Percentiles rank a stretch among this genome's conserved stretches.
phyloP scores from a whole-genome alignment of 64 coral and sea anemone genomes.

The Stichodactyla helianthus region DNA sequence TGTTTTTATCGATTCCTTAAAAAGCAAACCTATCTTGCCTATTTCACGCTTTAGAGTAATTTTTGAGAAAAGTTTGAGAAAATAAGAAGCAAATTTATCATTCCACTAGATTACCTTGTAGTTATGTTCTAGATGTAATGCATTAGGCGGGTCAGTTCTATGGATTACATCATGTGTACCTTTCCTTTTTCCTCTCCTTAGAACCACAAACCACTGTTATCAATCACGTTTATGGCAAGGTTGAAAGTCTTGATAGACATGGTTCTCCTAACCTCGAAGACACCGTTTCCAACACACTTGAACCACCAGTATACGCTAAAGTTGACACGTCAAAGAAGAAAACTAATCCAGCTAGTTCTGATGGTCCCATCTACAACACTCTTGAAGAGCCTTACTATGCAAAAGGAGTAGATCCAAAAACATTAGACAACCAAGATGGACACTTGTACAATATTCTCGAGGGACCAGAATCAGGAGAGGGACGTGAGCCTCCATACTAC shows the following conservation, averaged over 20 bases:
- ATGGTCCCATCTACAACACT: not conserved
- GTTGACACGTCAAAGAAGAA: not conserved
- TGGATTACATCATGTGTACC: no score
- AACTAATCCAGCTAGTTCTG: not conserved
- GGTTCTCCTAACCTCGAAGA: not conserved
- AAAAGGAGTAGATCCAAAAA: not conserved
- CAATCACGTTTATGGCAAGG: not conserved
- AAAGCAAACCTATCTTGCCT: no score
- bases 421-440: not conserved
- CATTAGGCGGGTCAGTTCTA: no score
- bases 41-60: no score
- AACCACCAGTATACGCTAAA: not conserved
- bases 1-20: no score
- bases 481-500: not conserved
- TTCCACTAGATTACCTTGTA: no score
- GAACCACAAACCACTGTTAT: not conserved
- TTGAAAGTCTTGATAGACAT: not conserved
- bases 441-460: slow-evolving; percentile 6
- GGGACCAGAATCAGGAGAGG: not conserved
- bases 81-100: no score
- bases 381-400: not conserved
- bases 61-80: no score
- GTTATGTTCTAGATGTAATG: no score
- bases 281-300: not conserved
- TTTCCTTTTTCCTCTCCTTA: not conserved